Percentiles rank a stretch among this genome's conserved stretches.
Evolutionary conservation across 2,888 invertebrate species (phyloP).

Genomic region (Willowsia nigromaculata): DNA sequence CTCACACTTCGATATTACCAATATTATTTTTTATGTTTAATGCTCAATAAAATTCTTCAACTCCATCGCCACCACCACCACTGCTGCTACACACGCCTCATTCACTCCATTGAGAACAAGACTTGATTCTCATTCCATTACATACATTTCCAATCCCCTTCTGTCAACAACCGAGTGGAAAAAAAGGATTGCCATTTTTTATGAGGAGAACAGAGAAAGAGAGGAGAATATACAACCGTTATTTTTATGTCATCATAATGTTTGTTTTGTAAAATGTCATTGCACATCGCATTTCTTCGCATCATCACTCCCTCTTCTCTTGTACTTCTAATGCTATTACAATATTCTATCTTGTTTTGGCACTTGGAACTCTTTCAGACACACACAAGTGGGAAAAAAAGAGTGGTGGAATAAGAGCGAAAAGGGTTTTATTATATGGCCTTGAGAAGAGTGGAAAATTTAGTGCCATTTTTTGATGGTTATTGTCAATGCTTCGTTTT

Average conservation of each 20-base stretch:
- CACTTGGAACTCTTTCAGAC: no score
- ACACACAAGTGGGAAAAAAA: no score
- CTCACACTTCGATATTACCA: background rate
- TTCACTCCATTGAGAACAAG: background rate
- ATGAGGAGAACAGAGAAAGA: background rate
- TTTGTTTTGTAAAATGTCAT: conserved; percentile 20
- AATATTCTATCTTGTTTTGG: no score
- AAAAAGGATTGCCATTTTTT: background rate
- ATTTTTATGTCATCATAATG: background rate
- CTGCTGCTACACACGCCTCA: background rate
- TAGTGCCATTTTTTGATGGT: no score
- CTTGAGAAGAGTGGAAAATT: no score
- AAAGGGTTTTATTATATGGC: no score
- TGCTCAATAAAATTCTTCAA: conserved; percentile 12
- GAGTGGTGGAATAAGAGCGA: no score
- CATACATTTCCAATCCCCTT: background rate
- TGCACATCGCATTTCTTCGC: background rate
- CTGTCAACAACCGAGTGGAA: background rate
- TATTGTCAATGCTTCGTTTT: no score
- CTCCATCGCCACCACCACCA: background rate
- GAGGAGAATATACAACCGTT: no score
- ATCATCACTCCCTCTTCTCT: background rate
- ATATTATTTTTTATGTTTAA: conserved; percentile 7
- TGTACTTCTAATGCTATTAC: no score
- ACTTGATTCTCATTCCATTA: no score